Conservation (phyloP, 2,113 vertebrate genomes). For the Psettodes erumei region DNA sequence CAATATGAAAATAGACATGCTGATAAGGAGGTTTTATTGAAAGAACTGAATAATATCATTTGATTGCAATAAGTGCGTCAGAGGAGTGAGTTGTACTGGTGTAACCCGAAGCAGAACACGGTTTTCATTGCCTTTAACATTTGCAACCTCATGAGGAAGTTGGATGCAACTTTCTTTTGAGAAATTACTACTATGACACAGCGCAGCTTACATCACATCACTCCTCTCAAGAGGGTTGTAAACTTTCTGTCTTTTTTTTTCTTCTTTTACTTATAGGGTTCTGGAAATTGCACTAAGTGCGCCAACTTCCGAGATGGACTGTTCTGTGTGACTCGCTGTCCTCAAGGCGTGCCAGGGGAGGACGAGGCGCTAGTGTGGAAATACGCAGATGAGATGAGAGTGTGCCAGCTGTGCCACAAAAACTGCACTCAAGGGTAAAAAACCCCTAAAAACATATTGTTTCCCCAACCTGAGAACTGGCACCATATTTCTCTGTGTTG, state of each 20-base stretch:
- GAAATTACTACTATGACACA: slow-evolving; percentile 46
- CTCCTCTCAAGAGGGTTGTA: slow-evolving; percentile 28
- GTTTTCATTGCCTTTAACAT: slow-evolving; percentile 27
- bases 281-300: slow-evolving; percentile 88
- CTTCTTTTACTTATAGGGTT: slow-evolving; percentile 83
- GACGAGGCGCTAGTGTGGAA: slow-evolving; percentile 92
- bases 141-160: slow-evolving; percentile 24
- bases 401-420: slow-evolving; percentile 92
- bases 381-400: slow-evolving; percentile 83
- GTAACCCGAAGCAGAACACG: slow-evolving; percentile 3
- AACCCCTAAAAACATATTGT: too few relatives aligned
- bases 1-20: slow-evolving; percentile 4
- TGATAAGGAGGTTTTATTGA: slow-evolving; percentile 8
- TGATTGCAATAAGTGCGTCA: slow-evolving; percentile 10
- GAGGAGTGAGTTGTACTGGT: neutral
- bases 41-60: slow-evolving; percentile 4
- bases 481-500: neutral
- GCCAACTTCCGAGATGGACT: slow-evolving; percentile 91
- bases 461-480: slow-evolving; percentile 1
- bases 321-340: slow-evolving; percentile 91
- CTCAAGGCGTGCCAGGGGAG: slow-evolving; percentile 87
- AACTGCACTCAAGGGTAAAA: slow-evolving; percentile 96
- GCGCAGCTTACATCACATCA: slow-evolving; percentile 30
- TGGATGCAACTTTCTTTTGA: slow-evolving; percentile 1
- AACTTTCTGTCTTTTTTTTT: slow-evolving; percentile 33